Conservation (phyloP, 2,113 vertebrate genomes). For the Ammodytes marinus region DNA sequence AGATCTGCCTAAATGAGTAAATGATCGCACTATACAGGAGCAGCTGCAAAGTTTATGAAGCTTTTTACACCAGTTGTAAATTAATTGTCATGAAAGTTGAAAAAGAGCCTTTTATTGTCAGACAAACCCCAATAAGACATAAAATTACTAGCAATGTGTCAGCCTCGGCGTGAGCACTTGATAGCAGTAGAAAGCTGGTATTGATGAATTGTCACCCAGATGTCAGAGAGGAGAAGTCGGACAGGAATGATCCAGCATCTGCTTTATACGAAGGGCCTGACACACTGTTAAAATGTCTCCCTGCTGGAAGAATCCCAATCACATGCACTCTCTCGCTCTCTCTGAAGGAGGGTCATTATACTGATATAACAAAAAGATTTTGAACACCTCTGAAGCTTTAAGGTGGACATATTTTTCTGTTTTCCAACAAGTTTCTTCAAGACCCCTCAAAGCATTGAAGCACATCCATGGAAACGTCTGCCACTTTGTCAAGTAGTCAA, state of each 20-base stretch:
- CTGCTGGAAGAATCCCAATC: constrained; percentile 29
- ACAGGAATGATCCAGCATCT: constrained; percentile 67
- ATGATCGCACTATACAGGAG: constrained; percentile 34
- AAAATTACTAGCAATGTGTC: constrained; percentile 56
- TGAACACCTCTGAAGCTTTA: constrained; percentile 10
- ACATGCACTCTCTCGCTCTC: constrained; percentile 28
- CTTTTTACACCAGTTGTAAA: constrained; percentile 70
- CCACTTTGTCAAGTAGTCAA: neutral
- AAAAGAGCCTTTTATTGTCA: constrained; percentile 48
- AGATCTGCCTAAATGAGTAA: constrained; percentile 39
- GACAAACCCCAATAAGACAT: constrained; percentile 42
- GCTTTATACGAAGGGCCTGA: constrained; percentile 42
- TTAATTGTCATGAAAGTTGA: constrained; percentile 49
- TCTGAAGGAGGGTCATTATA: constrained; percentile 35
- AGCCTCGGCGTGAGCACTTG: constrained; percentile 44
- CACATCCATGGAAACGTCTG: neutral
- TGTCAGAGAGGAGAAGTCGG: constrained; percentile 51
- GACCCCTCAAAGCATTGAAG: neutral
- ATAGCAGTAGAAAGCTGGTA: constrained; percentile 42
- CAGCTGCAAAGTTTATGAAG: constrained; percentile 77
- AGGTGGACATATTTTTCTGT: neutral
- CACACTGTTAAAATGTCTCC: constrained; percentile 33
- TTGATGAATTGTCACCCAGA: constrained; percentile 73
- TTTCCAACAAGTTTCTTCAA: constrained; percentile 5
- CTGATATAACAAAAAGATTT: constrained; percentile 31